Conservation (phyloP, 2,113 vertebrate species). For the Myotis brandtii region DNA sequence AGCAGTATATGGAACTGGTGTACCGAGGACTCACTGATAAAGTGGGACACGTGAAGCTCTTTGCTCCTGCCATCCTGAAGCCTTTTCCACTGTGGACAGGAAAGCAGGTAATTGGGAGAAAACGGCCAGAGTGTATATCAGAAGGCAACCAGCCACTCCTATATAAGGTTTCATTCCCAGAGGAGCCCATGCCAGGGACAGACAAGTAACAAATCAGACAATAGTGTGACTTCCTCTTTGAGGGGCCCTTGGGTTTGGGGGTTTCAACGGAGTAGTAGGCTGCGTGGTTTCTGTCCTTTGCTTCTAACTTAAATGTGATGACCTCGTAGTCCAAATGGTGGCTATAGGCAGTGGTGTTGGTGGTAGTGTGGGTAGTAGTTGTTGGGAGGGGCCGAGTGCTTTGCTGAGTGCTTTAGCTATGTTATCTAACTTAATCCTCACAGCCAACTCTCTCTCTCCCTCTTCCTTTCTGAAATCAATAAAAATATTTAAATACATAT, state of each 20-base stretch:
- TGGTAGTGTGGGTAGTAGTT: background rate
- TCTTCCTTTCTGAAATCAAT: no score
- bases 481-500: no score
- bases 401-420: background rate
- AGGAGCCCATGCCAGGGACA: background rate
- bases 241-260: background rate
- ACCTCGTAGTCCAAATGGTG: background rate
- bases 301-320: background rate
- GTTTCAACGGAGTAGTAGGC: background rate
- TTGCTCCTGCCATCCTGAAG: slow-evolving; percentile 93
- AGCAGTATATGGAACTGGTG: slow-evolving; percentile 95
- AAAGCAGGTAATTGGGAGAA: slow-evolving; percentile 91
- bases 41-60: slow-evolving; percentile 89
- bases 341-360: background rate
- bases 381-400: background rate
- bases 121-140: background rate
- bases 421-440: background rate
- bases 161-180: background rate
- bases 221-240: background rate
- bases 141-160: background rate
- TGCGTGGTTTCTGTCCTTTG: background rate
- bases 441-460: background rate
- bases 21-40: slow-evolving; percentile 96
- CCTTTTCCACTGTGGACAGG: slow-evolving; percentile 95
- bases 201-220: background rate